These are phyloP conservation scores for Drosophila phalerata DNA, from an alignment of 2,888 invertebrate species.

Conservation along the genomic window DNA sequence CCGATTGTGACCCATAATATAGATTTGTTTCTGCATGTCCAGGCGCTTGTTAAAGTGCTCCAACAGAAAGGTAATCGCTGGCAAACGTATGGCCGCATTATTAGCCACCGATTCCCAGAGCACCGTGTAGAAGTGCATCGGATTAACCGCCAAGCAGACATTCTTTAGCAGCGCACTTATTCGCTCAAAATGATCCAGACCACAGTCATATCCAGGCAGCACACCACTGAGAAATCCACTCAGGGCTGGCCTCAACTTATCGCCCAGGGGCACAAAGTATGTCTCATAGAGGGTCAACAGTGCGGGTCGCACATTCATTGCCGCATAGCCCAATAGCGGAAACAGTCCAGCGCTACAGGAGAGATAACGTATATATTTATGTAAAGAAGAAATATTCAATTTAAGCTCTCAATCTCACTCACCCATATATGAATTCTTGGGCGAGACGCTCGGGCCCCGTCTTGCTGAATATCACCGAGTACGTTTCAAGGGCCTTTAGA, in stretches of 20 bases:
- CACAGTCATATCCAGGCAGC: constrained; percentile 94
- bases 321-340: constrained; percentile 94
- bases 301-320: constrained; percentile 94
- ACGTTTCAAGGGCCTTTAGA: constrained; percentile 95
- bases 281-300: constrained; percentile 94
- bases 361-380: background rate
- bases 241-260: constrained; percentile 89
- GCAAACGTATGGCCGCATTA: constrained; percentile 92
- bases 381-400: background rate
- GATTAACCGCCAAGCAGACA: constrained; percentile 91
- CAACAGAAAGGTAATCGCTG: constrained; percentile 92
- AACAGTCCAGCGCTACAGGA: constrained; percentile 89
- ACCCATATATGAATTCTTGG: constrained; percentile 94
- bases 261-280: constrained; percentile 93
- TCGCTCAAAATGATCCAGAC: constrained; percentile 93
- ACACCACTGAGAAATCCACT: constrained; percentile 95
- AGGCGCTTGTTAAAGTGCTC: constrained; percentile 92
- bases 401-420: constrained; percentile 66
- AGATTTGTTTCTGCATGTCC: constrained; percentile 92
- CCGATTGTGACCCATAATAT: constrained; percentile 93
- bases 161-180: constrained; percentile 84
- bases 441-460: constrained; percentile 93
- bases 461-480: constrained; percentile 95
- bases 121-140: constrained; percentile 93
- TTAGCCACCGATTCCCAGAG: constrained; percentile 95